Evolutionary conservation across 2,888 invertebrate genomes (phyloP).

Genomic region (Lasioglossum oenotherae): DNA sequence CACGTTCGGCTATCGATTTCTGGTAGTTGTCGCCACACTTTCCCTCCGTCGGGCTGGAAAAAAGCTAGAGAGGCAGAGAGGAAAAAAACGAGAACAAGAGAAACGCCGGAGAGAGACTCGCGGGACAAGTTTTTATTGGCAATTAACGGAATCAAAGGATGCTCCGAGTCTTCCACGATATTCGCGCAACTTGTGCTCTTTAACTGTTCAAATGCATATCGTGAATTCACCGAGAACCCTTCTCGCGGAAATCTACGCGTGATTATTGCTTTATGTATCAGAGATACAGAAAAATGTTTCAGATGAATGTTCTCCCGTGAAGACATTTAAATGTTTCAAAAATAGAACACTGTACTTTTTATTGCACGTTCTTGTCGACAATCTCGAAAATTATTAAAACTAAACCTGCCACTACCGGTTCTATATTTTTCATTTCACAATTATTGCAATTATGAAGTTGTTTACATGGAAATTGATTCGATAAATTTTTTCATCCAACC

Average conservation of each 20-base stretch:
- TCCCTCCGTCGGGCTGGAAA: constrained; percentile 10
- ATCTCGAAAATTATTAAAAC: too few species aligned
- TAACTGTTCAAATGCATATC: not conserved
- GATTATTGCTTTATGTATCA: too few species aligned
- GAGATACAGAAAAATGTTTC: too few species aligned
- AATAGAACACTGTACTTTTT: too few species aligned
- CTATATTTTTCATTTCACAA: too few species aligned
- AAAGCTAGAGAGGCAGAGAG: not conserved
- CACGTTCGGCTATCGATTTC: constrained; percentile 45
- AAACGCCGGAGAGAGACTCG: not conserved
- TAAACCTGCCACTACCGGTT: too few species aligned
- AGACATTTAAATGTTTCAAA: too few species aligned
- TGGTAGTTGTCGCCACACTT: constrained; percentile 39
- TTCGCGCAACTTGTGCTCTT: not conserved
- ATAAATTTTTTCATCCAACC: too few species aligned
- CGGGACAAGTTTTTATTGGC: not conserved
- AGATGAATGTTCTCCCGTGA: too few species aligned
- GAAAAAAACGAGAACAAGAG: not conserved
- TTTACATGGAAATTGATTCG: too few species aligned
- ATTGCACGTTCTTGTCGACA: too few species aligned
- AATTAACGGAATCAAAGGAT: not conserved
- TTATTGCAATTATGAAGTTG: too few species aligned
- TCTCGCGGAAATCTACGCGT: not conserved
- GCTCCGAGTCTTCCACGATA: not conserved
- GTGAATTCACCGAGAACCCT: not conserved